These are phyloP conservation scores for Cryptophagus acutangulus DNA, from an alignment of 2,888 invertebrate genomes.

Conservation along the genomic window DNA sequence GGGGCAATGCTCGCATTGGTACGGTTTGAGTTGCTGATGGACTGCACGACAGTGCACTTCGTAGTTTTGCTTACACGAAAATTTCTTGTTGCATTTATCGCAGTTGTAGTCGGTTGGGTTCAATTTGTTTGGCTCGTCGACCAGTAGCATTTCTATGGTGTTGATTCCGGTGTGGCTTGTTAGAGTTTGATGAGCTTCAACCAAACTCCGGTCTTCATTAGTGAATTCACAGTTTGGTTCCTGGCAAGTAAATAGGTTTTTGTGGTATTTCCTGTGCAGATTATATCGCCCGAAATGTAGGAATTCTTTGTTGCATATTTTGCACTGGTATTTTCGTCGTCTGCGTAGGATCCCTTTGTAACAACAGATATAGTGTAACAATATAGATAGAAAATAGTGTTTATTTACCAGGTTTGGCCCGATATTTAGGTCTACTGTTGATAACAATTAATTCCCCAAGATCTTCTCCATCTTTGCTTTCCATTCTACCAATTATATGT, in stretches of 20 bases:
- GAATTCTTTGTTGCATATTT: slow-evolving; percentile 52
- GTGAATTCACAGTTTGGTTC: slow-evolving; percentile 28
- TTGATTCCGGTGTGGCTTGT: slow-evolving; percentile 54
- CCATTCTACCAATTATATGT: slow-evolving; percentile 62
- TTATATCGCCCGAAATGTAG: slow-evolving; percentile 50
- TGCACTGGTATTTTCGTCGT: slow-evolving; percentile 49
- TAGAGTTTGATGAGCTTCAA: slow-evolving; percentile 56
- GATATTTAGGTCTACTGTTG: slow-evolving; percentile 40
- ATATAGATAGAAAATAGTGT: neutral
- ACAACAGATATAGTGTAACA: slow-evolving; percentile 3
- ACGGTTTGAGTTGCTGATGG: slow-evolving; percentile 56
- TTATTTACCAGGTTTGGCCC: slow-evolving; percentile 13
- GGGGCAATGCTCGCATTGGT: slow-evolving; percentile 56
- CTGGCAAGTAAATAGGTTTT: slow-evolving; percentile 57
- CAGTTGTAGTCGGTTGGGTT: slow-evolving; percentile 39
- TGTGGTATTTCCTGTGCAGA: slow-evolving; percentile 58
- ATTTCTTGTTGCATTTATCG: slow-evolving; percentile 56
- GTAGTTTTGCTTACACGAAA: slow-evolving; percentile 56
- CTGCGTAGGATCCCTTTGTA: slow-evolving; percentile 10
- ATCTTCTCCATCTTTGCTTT: slow-evolving; percentile 56
- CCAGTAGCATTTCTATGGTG: slow-evolving; percentile 39
- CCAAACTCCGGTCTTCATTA: slow-evolving; percentile 45
- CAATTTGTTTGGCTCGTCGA: slow-evolving; percentile 15
- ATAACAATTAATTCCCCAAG: slow-evolving; percentile 60
- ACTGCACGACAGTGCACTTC: slow-evolving; percentile 57